Conservation (phyloP, 2,797 vertebrate species). For the Psittacula derbiana region DNA sequence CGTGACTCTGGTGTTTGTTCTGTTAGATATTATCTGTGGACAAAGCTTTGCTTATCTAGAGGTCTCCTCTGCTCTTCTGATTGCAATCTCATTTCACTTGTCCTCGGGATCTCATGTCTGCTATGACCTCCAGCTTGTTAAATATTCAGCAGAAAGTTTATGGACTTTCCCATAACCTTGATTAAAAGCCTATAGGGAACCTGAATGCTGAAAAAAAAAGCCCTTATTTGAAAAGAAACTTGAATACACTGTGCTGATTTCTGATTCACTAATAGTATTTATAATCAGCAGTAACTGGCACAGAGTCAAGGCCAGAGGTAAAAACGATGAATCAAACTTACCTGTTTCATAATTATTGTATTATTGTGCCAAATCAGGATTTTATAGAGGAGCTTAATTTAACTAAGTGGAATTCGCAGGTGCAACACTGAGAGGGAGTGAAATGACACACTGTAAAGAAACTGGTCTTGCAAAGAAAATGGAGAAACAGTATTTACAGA, state of each 20-base stretch:
- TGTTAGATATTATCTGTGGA: slow-evolving; percentile 68
- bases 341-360: background rate
- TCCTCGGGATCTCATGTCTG: slow-evolving; percentile 73
- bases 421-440: background rate
- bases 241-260: slow-evolving; percentile 59
- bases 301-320: background rate
- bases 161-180: slow-evolving; percentile 75
- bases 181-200: slow-evolving; percentile 73
- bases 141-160: slow-evolving; percentile 78
- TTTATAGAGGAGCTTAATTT: background rate
- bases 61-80: slow-evolving; percentile 66
- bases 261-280: slow-evolving; percentile 57
- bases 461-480: background rate
- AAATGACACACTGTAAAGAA: background rate
- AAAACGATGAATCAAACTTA: slow-evolving; percentile 12
- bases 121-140: slow-evolving; percentile 72
- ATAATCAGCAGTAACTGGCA: slow-evolving; percentile 60
- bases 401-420: background rate
- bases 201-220: slow-evolving; percentile 60
- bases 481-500: background rate
- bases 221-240: slow-evolving; percentile 43
- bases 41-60: slow-evolving; percentile 70
- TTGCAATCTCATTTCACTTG: slow-evolving; percentile 75
- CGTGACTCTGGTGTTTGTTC: slow-evolving; percentile 57
- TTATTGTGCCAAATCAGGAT: background rate